phyloP scores from a whole-genome alignment of 2,888 invertebrate genomes.

The Limnephilus marmoratus region DNA sequence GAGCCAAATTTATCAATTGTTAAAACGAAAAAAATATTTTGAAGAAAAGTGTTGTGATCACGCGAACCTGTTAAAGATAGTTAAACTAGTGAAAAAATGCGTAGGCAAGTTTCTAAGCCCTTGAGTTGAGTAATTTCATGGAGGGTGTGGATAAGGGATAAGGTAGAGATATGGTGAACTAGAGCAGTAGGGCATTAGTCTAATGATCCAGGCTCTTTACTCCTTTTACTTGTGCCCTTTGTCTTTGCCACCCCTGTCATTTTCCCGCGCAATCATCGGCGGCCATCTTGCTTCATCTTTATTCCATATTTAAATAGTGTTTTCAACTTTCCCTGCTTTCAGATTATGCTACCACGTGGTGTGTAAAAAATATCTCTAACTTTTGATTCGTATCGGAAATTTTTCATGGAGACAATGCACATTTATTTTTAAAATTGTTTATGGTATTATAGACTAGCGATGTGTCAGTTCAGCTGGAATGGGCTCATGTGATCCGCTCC shows the following conservation, averaged over 20 bases:
- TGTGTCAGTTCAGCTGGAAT: no score
- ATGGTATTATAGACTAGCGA: no score
- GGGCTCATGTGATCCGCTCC: no score
- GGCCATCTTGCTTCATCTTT: slow-evolving; percentile 56
- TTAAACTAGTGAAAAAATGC: neutral
- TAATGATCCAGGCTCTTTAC: slow-evolving; percentile 58
- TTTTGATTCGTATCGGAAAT: neutral
- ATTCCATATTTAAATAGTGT: slow-evolving; percentile 38
- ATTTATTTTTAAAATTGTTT: no score
- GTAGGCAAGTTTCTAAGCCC: neutral
- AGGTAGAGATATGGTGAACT: neutral
- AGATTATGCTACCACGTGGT: neutral
- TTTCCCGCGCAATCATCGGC: slow-evolving; percentile 54
- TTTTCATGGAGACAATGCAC: no score
- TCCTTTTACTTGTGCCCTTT: slow-evolving; percentile 24
- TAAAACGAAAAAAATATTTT: neutral
- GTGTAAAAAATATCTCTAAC: neutral
- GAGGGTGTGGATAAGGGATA: slow-evolving; percentile 39
- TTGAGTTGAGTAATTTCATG: slow-evolving; percentile 46
- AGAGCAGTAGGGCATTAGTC: slow-evolving; percentile 62
- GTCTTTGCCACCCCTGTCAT: slow-evolving; percentile 41
- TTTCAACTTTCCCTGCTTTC: neutral
- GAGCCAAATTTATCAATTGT: neutral
- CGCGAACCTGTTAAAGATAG: neutral
- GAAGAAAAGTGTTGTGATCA: no score